A percentile compares a stretch with the other conserved stretches of the same genome.
Evolutionary conservation across 1,140 invertebrate species (phyloP).

Genomic region (Diorhabda elongata): DNA sequence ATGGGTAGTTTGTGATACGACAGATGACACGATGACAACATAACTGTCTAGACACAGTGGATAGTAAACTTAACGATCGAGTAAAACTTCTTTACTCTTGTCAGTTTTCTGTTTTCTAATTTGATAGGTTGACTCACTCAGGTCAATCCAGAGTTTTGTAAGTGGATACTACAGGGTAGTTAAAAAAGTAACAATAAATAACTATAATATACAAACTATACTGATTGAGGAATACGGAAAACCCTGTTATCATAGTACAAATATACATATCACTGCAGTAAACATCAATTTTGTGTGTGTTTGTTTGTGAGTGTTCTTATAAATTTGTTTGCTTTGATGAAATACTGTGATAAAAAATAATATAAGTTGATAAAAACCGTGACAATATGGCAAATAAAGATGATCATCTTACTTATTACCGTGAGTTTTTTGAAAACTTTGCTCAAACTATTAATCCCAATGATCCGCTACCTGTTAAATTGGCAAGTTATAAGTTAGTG

Average conservation of each 20-base stretch:
- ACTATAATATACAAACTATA: not conserved
- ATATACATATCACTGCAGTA: slow-evolving; percentile 28
- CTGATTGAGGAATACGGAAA: not conserved
- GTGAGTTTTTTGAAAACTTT: slow-evolving; percentile 67
- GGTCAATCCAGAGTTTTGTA: not conserved
- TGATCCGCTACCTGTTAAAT: slow-evolving; percentile 71
- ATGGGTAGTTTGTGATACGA: not conserved
- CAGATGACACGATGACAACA: not conserved
- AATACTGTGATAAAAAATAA: slow-evolving; percentile 17
- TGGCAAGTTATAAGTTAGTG: slow-evolving; percentile 62
- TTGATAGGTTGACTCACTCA: not conserved
- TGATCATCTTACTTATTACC: slow-evolving; percentile 64
- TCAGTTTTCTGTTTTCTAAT: not conserved
- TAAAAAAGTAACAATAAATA: not conserved
- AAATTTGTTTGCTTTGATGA: slow-evolving; percentile 14
- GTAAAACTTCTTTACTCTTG: not conserved
- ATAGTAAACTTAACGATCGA: not conserved
- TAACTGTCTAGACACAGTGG: not conserved
- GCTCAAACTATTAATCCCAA: slow-evolving; percentile 60
- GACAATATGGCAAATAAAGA: slow-evolving; percentile 50
- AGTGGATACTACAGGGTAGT: not conserved
- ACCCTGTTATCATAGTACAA: slow-evolving; percentile 25
- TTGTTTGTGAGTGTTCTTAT: slow-evolving; percentile 14
- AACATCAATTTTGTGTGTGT: slow-evolving; percentile 19
- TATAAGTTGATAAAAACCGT: slow-evolving; percentile 4